Conservation (phyloP, 2,888 invertebrate species). For the Agrilus biguttatus region DNA sequence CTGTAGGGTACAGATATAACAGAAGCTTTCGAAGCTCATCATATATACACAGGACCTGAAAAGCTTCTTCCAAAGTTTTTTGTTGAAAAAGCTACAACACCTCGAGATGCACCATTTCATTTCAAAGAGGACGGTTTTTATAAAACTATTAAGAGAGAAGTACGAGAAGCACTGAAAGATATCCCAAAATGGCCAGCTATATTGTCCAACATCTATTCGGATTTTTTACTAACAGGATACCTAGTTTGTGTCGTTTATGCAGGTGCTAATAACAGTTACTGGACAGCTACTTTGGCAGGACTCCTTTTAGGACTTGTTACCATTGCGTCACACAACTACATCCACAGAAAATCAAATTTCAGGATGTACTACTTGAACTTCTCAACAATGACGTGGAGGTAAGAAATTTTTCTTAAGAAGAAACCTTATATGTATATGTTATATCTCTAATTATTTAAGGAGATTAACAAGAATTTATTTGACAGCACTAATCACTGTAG, state of each 20-base stretch:
- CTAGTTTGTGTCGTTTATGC: conserved; percentile 24
- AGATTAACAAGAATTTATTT: no score
- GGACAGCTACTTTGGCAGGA: conserved; percentile 38
- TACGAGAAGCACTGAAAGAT: conserved; percentile 37
- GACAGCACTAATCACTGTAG: no score
- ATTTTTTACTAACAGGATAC: conserved; percentile 24
- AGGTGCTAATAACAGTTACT: conserved; percentile 15
- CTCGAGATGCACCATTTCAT: conserved; percentile 57
- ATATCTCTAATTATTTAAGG: no score
- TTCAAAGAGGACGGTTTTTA: conserved; percentile 64
- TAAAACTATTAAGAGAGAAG: conserved; percentile 47
- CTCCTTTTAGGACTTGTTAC: conserved; percentile 42
- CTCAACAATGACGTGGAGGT: conserved; percentile 49
- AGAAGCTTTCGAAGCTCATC: conserved; percentile 64
- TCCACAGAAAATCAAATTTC: conserved; percentile 62
- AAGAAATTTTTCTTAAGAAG: conserved; percentile 10
- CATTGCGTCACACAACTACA: conserved; percentile 59
- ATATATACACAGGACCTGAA: conserved; percentile 40
- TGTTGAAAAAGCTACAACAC: conserved; percentile 44
- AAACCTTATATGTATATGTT: no score
- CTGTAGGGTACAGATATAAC: conserved; percentile 41
- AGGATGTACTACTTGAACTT: conserved; percentile 68
- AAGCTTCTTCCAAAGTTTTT: conserved; percentile 49
- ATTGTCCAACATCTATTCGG: conserved; percentile 29
- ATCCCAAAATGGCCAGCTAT: conserved; percentile 30